These are phyloP conservation scores for Holothuria leucospilota DNA, from an alignment of 53 echinoderm and acorn worm genomes.

Conservation along the genomic window DNA sequence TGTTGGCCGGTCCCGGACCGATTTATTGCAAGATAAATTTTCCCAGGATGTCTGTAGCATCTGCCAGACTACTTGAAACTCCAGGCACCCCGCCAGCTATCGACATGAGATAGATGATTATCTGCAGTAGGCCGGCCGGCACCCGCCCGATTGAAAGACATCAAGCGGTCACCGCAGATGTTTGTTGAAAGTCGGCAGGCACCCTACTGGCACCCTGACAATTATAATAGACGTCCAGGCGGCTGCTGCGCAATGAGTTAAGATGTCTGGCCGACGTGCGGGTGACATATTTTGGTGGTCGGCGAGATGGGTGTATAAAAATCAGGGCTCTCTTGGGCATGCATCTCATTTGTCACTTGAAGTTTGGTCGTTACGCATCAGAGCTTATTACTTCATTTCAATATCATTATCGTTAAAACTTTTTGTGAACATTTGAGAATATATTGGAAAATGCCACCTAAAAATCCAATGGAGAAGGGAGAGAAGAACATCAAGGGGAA, in stretches of 20 bases:
- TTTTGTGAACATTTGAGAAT: conserved; percentile 1
- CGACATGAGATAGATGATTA: too few species aligned
- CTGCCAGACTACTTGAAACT: not conserved
- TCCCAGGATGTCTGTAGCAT: not conserved
- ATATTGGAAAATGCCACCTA: conserved; percentile 7
- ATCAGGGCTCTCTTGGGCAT: not conserved
- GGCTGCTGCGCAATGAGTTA: not conserved
- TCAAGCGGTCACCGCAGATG: too few species aligned
- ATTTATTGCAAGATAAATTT: too few species aligned
- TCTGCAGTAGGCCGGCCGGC: too few species aligned
- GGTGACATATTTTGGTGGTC: not conserved
- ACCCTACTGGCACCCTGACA: too few species aligned
- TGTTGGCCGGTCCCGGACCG: not conserved
- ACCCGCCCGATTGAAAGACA: too few species aligned
- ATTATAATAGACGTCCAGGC: not conserved
- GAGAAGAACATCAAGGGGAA: conserved; percentile 3
- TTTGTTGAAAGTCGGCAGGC: too few species aligned
- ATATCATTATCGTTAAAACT: not conserved
- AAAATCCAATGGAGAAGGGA: conserved; percentile 15
- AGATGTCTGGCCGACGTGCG: not conserved
- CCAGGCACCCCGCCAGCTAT: too few species aligned
- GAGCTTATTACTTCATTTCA: not conserved
- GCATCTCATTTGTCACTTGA: conserved; percentile 10
- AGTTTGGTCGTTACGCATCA: conserved; percentile 13
- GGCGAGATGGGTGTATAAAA: conserved; percentile 9